Evolutionary conservation across 2,797 vertebrate species (phyloP).

Genomic region (Xenops minutus): DNA sequence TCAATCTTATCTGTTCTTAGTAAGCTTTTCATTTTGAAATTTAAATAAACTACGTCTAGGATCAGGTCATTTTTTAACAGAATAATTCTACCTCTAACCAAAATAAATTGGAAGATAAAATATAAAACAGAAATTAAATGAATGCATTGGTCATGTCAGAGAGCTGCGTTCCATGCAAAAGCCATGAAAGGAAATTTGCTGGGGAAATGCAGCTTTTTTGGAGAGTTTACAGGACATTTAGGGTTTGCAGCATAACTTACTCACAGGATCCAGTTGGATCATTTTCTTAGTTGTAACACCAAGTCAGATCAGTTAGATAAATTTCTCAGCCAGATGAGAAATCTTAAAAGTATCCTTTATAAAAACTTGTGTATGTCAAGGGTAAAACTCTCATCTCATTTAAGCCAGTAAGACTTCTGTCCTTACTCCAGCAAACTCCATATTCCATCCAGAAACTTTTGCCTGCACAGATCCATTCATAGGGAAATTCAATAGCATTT

Average conservation of each 20-base stretch:
- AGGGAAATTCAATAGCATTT: neutral
- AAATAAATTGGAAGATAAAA: constrained; percentile 69
- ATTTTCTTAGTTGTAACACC: neutral
- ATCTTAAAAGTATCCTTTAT: neutral
- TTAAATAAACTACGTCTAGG: constrained; percentile 78
- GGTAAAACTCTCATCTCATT: neutral
- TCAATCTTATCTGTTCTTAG: constrained; percentile 82
- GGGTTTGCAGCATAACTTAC: neutral
- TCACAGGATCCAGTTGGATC: neutral
- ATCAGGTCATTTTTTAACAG: constrained; percentile 75
- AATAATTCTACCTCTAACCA: constrained; percentile 67
- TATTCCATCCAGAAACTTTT: neutral
- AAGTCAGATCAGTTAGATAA: neutral
- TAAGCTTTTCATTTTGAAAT: constrained; percentile 81
- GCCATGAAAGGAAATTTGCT: neutral
- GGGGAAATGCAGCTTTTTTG: neutral
- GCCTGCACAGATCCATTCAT: neutral
- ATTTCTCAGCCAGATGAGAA: neutral
- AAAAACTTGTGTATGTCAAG: neutral
- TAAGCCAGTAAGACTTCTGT: neutral
- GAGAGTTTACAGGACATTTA: neutral
- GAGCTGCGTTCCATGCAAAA: neutral
- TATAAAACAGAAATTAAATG: constrained; percentile 68
- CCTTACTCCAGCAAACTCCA: neutral
- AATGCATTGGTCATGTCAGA: constrained; percentile 30